Evolutionary conservation across 2,888 invertebrate genomes (phyloP).

Genomic region (Acleris sparsana): DNA sequence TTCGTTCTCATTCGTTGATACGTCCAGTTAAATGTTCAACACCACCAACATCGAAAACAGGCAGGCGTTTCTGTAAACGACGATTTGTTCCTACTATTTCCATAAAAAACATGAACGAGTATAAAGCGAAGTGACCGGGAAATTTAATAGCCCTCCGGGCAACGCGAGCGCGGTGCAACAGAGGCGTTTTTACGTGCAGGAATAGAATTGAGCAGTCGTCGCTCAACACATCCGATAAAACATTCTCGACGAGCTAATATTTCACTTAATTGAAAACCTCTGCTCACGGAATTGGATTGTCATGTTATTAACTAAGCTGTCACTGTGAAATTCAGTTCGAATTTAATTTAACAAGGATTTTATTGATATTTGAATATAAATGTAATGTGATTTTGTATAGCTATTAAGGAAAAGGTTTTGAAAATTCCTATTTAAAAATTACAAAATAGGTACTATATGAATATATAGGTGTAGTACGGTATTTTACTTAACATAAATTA

Average conservation of each 20-base stretch:
- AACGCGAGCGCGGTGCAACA: conserved; percentile 40
- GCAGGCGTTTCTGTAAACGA: neutral
- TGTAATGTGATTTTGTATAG: too few species aligned
- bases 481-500: too few species aligned
- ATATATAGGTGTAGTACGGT: too few species aligned
- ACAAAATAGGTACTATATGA: too few species aligned
- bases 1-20: too few species aligned
- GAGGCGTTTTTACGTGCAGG: conserved; percentile 39
- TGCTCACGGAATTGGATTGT: conserved; percentile 13
- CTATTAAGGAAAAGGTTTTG: too few species aligned
- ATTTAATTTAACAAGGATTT: neutral
- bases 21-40: too few species aligned
- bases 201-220: conserved; percentile 36
- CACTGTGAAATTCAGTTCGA: neutral
- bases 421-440: too few species aligned
- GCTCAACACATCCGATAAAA: conserved; percentile 48
- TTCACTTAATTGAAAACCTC: conserved; percentile 56
- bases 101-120: conserved; percentile 53
- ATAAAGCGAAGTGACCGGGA: conserved; percentile 60
- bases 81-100: conserved; percentile 42
- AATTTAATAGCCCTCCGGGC: conserved; percentile 57
- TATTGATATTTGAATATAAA: neutral
- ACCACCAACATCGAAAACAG: too few species aligned
- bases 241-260: conserved; percentile 53
- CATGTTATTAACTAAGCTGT: neutral